A percentile compares a stretch with the other conserved stretches of the same genome.
phyloP scores from a whole-genome alignment of 2,888 invertebrate species.

The Kryphioiulus occultus region DNA sequence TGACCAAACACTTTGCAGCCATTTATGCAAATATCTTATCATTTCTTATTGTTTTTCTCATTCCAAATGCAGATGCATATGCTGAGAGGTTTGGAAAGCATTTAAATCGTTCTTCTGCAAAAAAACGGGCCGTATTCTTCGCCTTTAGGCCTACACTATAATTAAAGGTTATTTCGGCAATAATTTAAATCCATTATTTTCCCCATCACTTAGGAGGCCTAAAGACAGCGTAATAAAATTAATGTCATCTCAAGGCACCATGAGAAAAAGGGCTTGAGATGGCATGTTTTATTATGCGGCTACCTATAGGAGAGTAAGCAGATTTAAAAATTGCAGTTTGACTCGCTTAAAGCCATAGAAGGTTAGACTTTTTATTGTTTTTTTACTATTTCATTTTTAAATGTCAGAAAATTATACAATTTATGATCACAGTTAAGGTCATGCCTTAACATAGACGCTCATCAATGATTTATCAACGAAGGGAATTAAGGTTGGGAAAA shows the following conservation, averaged over 20 bases:
- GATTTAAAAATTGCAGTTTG: constrained; percentile 1
- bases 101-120: not conserved
- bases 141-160: constrained; percentile 27
- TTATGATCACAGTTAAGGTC: not conserved
- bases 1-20: not conserved
- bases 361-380: not conserved
- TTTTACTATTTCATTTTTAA: not conserved
- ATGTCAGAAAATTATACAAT: not conserved
- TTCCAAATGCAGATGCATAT: not conserved
- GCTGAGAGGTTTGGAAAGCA: not conserved
- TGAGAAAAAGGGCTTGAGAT: not conserved
- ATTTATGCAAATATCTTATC: not conserved
- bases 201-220: not conserved
- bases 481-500: not conserved
- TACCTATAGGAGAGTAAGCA: not conserved
- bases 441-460: not conserved
- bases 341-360: not conserved
- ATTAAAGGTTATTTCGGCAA: constrained; percentile 28
- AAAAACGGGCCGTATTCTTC: not conserved
- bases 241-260: constrained; percentile 6
- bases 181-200: constrained; percentile 35
- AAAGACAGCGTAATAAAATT: constrained; percentile 34
- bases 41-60: not conserved
- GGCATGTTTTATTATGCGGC: constrained; percentile 19
- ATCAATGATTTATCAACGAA: not conserved